A percentile compares a stretch with the other conserved stretches of the same genome.
phyloP scores from a whole-genome alignment of 2,797 vertebrate species.

The Botia kubotai region DNA sequence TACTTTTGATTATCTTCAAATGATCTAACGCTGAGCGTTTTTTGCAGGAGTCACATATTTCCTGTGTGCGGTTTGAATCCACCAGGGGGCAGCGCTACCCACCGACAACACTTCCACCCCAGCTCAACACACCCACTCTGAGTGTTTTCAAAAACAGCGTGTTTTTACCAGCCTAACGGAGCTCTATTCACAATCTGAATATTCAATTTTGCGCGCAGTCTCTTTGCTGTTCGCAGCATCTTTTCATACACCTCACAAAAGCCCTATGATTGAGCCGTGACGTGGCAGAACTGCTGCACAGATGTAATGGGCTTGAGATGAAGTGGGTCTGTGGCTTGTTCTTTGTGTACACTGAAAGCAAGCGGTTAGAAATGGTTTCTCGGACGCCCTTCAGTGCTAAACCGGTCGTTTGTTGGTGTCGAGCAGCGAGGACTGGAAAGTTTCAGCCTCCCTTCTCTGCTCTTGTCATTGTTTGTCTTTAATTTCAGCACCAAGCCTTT shows the following conservation, averaged over 20 bases:
- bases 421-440: neutral
- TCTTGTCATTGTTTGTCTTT: neutral
- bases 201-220: neutral
- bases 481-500: slow-evolving; percentile 8
- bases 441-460: slow-evolving; percentile 5
- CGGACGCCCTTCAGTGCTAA: slow-evolving; percentile 13
- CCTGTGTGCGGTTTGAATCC: neutral
- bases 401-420: slow-evolving; percentile 3
- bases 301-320: neutral
- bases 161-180: neutral
- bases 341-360: slow-evolving; percentile 27
- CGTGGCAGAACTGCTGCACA: neutral
- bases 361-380: slow-evolving; percentile 5
- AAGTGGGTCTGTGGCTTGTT: slow-evolving; percentile 16
- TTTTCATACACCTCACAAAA: neutral
- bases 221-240: neutral
- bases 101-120: neutral
- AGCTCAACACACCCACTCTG: slow-evolving; percentile 14
- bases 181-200: slow-evolving; percentile 19
- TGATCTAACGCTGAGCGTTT: slow-evolving; percentile 10
- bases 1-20: slow-evolving; percentile 38
- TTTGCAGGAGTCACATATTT: neutral
- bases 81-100: slow-evolving; percentile 31
- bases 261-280: neutral
- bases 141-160: slow-evolving; percentile 22